phyloP scores from a whole-genome alignment of 2,888 invertebrate genomes.

The Adela reaumurella region DNA sequence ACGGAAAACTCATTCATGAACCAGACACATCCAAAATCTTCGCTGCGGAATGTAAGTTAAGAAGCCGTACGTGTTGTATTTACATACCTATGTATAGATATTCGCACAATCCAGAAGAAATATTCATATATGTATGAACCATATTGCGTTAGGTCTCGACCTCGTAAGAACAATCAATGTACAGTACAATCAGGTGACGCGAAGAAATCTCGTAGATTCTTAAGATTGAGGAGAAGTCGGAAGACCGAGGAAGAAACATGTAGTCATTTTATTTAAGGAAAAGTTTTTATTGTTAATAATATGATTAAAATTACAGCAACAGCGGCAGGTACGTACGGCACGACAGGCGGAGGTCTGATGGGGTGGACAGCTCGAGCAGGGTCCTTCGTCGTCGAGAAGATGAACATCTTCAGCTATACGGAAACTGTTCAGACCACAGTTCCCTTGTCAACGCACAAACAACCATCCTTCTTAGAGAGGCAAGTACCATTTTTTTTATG shows the following conservation, averaged over 20 bases:
- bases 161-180: too few species aligned
- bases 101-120: too few species aligned
- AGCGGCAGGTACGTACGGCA: not conserved
- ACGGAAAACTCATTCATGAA: constrained; percentile 46
- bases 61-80: too few species aligned
- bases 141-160: too few species aligned
- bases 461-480: constrained; percentile 51
- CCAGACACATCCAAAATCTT: constrained; percentile 26
- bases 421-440: constrained; percentile 37
- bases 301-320: not conserved
- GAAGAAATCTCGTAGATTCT: too few species aligned
- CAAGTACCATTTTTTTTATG: constrained; percentile 13
- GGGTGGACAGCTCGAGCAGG: constrained; percentile 81
- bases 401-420: constrained; percentile 56
- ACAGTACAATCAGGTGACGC: too few species aligned
- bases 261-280: too few species aligned
- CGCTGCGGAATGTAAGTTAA: constrained; percentile 28
- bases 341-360: constrained; percentile 50
- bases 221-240: too few species aligned
- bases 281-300: too few species aligned
- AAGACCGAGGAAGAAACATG: too few species aligned
- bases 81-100: too few species aligned
- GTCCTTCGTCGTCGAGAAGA: constrained; percentile 78
- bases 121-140: too few species aligned
- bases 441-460: constrained; percentile 25